phyloP scores from a whole-genome alignment of 2,113 vertebrate species.

The Elachura formosa region DNA sequence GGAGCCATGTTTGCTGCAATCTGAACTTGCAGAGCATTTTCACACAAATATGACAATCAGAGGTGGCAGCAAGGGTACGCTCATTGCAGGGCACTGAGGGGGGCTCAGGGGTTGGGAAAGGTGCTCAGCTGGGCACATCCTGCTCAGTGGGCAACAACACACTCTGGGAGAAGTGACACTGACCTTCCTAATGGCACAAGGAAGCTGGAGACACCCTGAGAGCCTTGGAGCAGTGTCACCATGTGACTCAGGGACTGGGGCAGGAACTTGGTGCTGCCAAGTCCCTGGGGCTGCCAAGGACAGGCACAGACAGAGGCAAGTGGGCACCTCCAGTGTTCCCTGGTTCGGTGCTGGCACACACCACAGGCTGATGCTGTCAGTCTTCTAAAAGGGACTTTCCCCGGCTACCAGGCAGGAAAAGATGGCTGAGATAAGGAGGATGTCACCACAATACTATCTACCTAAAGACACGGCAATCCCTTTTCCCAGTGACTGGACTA shows the following conservation, averaged over 20 bases:
- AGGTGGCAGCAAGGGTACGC: neutral
- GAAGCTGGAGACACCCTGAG: neutral
- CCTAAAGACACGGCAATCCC: neutral
- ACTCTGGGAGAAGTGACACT: neutral
- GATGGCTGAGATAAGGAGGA: neutral
- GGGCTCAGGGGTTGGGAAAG: neutral
- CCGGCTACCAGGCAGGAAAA: neutral
- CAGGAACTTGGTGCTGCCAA: rapidly evolving
- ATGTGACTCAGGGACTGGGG: rapidly evolving
- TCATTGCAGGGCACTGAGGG: neutral
- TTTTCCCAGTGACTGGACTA: neutral
- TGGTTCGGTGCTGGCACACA: neutral
- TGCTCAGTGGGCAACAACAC: neutral
- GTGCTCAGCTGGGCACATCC: neutral
- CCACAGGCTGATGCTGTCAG: rapidly evolving
- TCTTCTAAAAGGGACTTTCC: neutral
- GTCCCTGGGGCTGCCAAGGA: neutral
- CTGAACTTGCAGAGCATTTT: neutral
- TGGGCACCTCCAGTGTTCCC: too few relatives aligned
- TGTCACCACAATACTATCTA: neutral
- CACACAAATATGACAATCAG: neutral
- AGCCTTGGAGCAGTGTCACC: neutral
- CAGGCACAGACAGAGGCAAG: neutral
- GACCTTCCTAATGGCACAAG: neutral
- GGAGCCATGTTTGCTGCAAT: neutral